These are phyloP conservation scores for Aleiodes leptofemur DNA, from an alignment of 2,888 invertebrate species.

Conservation along the genomic window DNA sequence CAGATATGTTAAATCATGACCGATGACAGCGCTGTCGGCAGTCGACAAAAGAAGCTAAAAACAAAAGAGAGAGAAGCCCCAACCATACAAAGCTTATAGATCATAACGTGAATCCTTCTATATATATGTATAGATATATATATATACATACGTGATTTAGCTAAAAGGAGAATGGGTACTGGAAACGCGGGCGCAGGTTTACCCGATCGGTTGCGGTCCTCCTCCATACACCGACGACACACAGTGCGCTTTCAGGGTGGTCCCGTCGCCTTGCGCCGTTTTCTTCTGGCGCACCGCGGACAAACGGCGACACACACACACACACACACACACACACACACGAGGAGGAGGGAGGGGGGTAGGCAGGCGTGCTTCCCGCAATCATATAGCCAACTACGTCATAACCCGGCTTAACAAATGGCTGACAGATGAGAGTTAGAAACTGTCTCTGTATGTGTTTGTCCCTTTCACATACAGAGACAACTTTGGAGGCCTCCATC, in stretches of 20 bases:
- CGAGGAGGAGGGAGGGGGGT: constrained; percentile 28
- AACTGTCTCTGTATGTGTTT: constrained; percentile 49
- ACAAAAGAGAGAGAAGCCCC: constrained; percentile 3
- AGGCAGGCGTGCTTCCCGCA: constrained; percentile 50
- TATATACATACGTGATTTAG: background rate
- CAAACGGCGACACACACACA: constrained; percentile 64
- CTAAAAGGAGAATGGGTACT: constrained; percentile 40
- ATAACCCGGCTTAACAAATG: constrained; percentile 71
- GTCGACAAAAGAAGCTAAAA: background rate
- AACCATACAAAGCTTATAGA: constrained; percentile 14
- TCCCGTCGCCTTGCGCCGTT: constrained; percentile 58
- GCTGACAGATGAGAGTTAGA: constrained; percentile 73
- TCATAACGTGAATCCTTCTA: constrained; percentile 25
- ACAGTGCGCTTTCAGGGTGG: constrained; percentile 65
- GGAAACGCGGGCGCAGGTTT: constrained; percentile 43
- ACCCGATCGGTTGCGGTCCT: constrained; percentile 47
- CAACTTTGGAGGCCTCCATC: no score
- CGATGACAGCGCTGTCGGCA: constrained; percentile 29
- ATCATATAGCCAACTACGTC: constrained; percentile 58
- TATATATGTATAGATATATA: background rate
- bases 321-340: constrained; percentile 48
- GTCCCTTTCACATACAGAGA: background rate
- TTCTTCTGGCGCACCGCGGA: constrained; percentile 51
- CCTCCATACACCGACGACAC: constrained; percentile 51
- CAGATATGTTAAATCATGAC: background rate